A percentile compares a stretch with the other conserved stretches of the same genome.
Evolutionary conservation across 2,797 vertebrate genomes (phyloP).

Genomic region (Sternotherus odoratus): DNA sequence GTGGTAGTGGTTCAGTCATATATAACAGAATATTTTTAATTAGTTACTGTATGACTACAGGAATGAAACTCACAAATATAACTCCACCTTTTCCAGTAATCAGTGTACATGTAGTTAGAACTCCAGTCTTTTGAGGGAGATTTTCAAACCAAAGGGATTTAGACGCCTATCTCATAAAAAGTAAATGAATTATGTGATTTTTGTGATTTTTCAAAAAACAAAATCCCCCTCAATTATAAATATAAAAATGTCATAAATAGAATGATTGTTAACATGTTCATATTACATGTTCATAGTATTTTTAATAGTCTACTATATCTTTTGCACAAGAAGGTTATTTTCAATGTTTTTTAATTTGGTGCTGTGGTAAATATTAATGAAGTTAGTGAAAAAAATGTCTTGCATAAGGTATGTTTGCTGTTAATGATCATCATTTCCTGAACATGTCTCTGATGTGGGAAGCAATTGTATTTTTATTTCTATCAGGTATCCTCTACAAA

Average conservation of each 20-base stretch:
- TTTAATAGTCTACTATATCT: background rate
- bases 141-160: background rate
- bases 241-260: background rate
- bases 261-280: fast-evolving
- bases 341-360: background rate
- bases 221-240: background rate
- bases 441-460: background rate
- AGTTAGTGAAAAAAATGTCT: background rate
- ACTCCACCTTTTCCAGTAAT: background rate
- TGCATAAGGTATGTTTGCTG: background rate
- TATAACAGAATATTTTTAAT: conserved; percentile 11
- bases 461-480: background rate
- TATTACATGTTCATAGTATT: background rate
- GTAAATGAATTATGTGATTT: background rate
- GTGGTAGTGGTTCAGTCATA: conserved; percentile 18
- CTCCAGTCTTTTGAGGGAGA: background rate
- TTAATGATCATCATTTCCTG: background rate
- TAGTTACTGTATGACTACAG: conserved; percentile 5
- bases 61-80: background rate
- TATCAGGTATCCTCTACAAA: conserved; percentile 95
- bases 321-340: background rate
- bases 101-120: background rate
- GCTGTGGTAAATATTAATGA: background rate
- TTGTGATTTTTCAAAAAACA: background rate
- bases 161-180: background rate